Conservation (phyloP, 2,797 vertebrate genomes). For the Lates japonicus region DNA sequence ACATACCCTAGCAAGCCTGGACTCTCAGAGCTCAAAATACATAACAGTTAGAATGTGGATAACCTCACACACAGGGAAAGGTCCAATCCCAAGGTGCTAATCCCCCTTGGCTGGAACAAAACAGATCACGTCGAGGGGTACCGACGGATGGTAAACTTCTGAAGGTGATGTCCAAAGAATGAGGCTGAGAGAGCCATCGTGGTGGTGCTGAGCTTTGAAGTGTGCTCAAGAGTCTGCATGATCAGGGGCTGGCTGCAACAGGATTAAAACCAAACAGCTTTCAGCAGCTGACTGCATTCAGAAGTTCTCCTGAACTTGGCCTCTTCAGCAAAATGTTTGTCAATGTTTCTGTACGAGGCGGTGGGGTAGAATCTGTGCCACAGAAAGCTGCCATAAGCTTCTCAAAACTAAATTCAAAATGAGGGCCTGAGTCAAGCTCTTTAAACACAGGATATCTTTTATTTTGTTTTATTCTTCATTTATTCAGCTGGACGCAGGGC, state of each 20-base stretch:
- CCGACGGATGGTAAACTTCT: constrained; percentile 71
- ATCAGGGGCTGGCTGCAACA: constrained; percentile 67
- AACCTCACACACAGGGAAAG: constrained; percentile 78
- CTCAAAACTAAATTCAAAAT: constrained; percentile 69
- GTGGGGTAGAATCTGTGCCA: constrained; percentile 34
- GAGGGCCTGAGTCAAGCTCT: constrained; percentile 68
- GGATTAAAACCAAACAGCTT: constrained; percentile 81
- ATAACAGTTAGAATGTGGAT: constrained; percentile 73
- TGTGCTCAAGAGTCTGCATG: constrained; percentile 74
- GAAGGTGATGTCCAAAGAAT: constrained; percentile 76
- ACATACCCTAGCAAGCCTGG: constrained; percentile 40
- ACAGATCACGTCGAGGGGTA: constrained; percentile 67
- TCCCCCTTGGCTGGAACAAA: constrained; percentile 80
- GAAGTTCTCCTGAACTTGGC: constrained; percentile 75
- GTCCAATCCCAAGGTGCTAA: constrained; percentile 75
- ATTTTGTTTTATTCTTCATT: constrained; percentile 60
- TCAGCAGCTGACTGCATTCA: constrained; percentile 70
- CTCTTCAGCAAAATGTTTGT: constrained; percentile 67
- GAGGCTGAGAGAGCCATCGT: constrained; percentile 67
- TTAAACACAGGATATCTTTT: constrained; percentile 58
- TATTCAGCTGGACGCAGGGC: constrained; percentile 48
- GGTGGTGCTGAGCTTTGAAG: constrained; percentile 77
- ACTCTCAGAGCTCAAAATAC: constrained; percentile 66
- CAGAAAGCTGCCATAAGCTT: constrained; percentile 68
- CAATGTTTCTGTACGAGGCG: constrained; percentile 36